These are phyloP conservation scores for Chaitophorus viminalis DNA, from an alignment of 2,888 invertebrate genomes.

Conservation along the genomic window DNA sequence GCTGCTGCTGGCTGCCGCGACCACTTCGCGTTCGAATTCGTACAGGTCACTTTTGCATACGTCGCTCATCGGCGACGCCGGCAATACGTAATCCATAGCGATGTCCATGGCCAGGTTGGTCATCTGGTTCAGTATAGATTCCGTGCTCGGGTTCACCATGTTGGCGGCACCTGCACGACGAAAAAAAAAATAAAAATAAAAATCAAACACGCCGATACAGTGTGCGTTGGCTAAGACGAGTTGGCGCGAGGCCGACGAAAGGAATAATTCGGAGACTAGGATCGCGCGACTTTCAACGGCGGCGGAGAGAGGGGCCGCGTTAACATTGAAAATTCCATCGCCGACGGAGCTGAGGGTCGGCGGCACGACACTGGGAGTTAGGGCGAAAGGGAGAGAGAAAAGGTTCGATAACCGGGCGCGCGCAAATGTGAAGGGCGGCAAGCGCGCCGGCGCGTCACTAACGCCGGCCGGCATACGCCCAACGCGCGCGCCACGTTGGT, in stretches of 20 bases:
- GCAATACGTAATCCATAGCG: conserved; percentile 55
- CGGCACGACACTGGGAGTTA: background rate
- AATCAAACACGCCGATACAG: too few species aligned
- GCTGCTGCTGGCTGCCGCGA: conserved; percentile 21
- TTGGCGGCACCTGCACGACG: conserved; percentile 54
- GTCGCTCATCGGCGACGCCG: conserved; percentile 60
- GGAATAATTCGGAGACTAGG: background rate
- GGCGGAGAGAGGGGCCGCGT: background rate
- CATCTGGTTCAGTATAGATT: conserved; percentile 57
- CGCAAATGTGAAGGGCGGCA: conserved; percentile 63
- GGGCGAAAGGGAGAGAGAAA: conserved; percentile 35
- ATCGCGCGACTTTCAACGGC: background rate
- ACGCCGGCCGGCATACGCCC: conserved; percentile 61
- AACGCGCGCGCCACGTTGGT: conserved; percentile 61
- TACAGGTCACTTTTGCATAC: conserved; percentile 56
- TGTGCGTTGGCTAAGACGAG: background rate
- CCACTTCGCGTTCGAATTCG: conserved; percentile 51
- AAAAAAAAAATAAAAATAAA: too few species aligned
- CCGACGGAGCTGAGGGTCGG: background rate
- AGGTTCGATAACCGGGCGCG: conserved; percentile 55
- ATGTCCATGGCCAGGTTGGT: conserved; percentile 62
- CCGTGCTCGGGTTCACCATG: conserved; percentile 62
- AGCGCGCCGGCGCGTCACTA: conserved; percentile 54
- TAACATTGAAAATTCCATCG: background rate
- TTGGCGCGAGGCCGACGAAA: background rate